These are phyloP conservation scores for Urocynchramus pylzowi DNA, from an alignment of 2,113 vertebrate genomes.

Conservation along the genomic window DNA sequence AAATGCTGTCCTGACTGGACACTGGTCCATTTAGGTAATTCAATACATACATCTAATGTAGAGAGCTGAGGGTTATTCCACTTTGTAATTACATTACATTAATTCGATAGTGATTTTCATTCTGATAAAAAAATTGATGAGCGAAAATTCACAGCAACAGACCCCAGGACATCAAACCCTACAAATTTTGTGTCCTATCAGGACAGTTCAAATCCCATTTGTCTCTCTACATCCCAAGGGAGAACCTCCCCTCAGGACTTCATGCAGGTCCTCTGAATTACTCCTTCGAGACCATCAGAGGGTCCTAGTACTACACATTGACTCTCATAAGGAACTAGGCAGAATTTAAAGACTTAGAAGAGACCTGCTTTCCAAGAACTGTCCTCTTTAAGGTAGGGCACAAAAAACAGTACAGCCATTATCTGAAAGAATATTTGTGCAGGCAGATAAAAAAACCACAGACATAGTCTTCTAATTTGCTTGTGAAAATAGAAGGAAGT, in stretches of 20 bases:
- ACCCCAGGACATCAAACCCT: neutral
- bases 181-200: neutral
- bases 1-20: slow-evolving; percentile 19
- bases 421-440: neutral
- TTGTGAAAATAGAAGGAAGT: neutral
- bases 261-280: neutral
- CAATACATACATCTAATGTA: slow-evolving; percentile 37
- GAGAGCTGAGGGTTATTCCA: neutral
- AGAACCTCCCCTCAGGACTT: neutral
- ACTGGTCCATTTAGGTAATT: slow-evolving; percentile 29
- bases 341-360: neutral
- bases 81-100: slow-evolving; percentile 12
- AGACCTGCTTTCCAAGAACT: neutral
- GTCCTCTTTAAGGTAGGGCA: neutral
- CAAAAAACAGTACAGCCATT: neutral
- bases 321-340: neutral
- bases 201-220: neutral
- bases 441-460: neutral
- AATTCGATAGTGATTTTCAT: neutral
- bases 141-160: neutral
- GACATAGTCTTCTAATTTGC: neutral
- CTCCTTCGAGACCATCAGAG: neutral
- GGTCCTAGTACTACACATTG: neutral
- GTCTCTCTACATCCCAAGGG: neutral
- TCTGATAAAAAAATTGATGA: neutral